Evolutionary conservation across 2,797 vertebrate genomes (phyloP), one percentile per base, ranked within the genome.

Genomic region (Ctenosaura bakeri): DNA sequence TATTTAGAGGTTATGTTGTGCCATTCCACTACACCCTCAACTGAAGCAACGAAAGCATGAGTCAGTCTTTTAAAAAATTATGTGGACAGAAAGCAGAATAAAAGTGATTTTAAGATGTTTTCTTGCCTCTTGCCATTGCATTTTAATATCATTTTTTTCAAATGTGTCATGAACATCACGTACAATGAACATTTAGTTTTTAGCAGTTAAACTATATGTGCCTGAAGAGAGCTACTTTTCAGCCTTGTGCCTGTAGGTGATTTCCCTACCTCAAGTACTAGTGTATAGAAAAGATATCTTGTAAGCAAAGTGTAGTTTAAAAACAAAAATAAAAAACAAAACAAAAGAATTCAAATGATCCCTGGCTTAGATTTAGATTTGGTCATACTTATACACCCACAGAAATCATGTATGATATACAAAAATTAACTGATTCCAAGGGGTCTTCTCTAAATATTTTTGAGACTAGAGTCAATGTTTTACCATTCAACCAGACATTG

Each of bases 261-360:
- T 6, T 35, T 18, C 1, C 8, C 46, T 2, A 73, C 26, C 54
- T 50, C 91, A 90, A 54, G 69, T 73, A 38, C 20, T 81, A 94
- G 85, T 0, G 87, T 46, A 79, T 2, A 24, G 35, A 92, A 93
- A 82, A 86, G 32, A 38, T 85, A 87, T 71, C 80, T 93, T 50
- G 78, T 77, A 83, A 80, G 54, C 24, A 29, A 54, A 93, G 50
- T 32, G 13, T 14, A 73, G 29, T 90, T 26, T 29, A 62, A 77
- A 26, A 66, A 66, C 64, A 66, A 29, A 29, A 29, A 2, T 9
- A 69, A 69, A 59, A 59, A 20, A 62, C 16, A 59, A 64, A 88
- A 46, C 20, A 0, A 93, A 78, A 59, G 87, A 2, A 62, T 91
- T 69, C 62, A 88, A 90, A 42, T 56, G 29, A 16, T 77, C 38